These are phyloP conservation scores for Pogonocherus hispidulus DNA, from an alignment of 2,888 invertebrate genomes.

Conservation along the genomic window DNA sequence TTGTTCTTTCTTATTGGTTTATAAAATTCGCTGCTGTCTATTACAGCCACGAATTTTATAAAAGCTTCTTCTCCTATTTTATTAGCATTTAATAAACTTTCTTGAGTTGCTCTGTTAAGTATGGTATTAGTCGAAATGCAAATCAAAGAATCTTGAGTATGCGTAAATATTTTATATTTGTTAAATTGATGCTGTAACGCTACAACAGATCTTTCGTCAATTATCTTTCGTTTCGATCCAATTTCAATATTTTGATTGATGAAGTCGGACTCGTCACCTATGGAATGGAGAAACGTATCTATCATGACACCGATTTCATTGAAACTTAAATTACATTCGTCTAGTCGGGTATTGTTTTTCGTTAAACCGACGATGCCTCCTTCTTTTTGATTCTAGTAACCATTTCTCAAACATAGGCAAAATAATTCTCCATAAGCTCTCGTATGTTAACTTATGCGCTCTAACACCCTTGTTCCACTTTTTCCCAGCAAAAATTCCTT, in stretches of 20 bases:
- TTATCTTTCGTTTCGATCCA: neutral
- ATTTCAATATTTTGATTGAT: neutral
- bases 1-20: conserved; percentile 8
- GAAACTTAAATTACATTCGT: conserved; percentile 43
- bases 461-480: conserved; percentile 41
- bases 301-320: conserved; percentile 36
- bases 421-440: conserved; percentile 37
- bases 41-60: too few relatives aligned
- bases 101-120: too few relatives aligned
- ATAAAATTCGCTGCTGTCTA: neutral
- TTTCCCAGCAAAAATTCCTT: conserved; percentile 32
- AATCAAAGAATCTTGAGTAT: too few relatives aligned
- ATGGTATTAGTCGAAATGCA: too few relatives aligned
- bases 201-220: neutral
- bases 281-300: neutral
- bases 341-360: conserved; percentile 31
- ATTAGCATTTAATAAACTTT: too few relatives aligned
- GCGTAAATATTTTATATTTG: neutral
- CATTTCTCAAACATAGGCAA: conserved; percentile 29
- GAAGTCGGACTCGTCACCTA: neutral
- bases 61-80: too few relatives aligned
- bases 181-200: neutral
- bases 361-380: conserved; percentile 26
- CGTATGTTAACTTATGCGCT: conserved; percentile 46
- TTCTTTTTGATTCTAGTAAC: conserved; percentile 34